Evolutionary conservation across 2,888 invertebrate species (phyloP).

Genomic region (Endomychus coccineus): DNA sequence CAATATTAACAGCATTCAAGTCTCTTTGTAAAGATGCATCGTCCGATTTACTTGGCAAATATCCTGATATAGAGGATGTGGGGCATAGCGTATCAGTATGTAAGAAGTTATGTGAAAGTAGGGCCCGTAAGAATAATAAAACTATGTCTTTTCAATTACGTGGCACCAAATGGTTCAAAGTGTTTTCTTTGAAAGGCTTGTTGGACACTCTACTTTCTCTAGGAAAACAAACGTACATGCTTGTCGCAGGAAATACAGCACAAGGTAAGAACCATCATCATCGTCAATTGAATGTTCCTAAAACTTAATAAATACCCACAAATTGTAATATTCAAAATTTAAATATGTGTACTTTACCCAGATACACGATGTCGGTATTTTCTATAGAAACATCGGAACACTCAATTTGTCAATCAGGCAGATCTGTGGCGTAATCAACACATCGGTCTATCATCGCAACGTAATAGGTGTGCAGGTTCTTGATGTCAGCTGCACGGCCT

Average conservation of each 20-base stretch:
- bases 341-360: no score
- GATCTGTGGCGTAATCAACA: no score
- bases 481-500: no score
- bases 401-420: no score
- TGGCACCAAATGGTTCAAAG: constrained; percentile 51
- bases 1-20: constrained; percentile 58
- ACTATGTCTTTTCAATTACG: constrained; percentile 12
- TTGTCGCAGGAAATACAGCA: constrained; percentile 70
- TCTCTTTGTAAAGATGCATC: constrained; percentile 48
- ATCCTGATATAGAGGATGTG: constrained; percentile 43
- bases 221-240: constrained; percentile 46
- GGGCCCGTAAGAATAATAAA: constrained; percentile 34
- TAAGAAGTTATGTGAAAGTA: constrained; percentile 31
- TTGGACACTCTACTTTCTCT: constrained; percentile 49
- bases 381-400: no score
- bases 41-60: constrained; percentile 32
- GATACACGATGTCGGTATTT: no score
- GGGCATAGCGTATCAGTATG: constrained; percentile 26
- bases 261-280: constrained; percentile 51
- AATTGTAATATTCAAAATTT: no score
- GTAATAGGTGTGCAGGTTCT: no score
- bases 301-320: no score
- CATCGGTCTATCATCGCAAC: no score
- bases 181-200: constrained; percentile 48
- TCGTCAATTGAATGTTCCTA: no score